Conservation (phyloP, 2,113 vertebrate species). For the Lampris incognitus region DNA sequence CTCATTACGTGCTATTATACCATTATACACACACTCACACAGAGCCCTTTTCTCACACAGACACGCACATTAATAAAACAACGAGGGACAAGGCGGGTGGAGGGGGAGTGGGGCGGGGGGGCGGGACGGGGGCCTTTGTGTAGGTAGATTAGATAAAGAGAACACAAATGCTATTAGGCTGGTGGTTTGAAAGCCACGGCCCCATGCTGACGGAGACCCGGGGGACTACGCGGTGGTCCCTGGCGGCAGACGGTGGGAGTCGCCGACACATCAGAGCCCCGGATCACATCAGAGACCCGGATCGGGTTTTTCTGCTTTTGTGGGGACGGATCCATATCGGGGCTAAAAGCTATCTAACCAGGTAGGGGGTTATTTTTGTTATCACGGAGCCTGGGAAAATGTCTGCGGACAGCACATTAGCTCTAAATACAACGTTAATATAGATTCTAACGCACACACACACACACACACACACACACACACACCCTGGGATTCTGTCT, state of each 20-base stretch:
- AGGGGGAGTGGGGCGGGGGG: constrained; percentile 42
- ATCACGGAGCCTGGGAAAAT: constrained; percentile 53
- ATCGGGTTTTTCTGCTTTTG: constrained; percentile 73
- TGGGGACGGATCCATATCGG: constrained; percentile 54
- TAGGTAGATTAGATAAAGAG: constrained; percentile 72
- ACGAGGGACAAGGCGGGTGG: constrained; percentile 20
- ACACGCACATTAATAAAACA: constrained; percentile 38
- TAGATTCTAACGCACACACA: background rate
- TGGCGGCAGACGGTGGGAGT: constrained; percentile 64
- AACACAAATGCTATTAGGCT: constrained; percentile 72
- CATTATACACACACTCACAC: constrained; percentile 57
- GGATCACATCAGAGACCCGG: constrained; percentile 72
- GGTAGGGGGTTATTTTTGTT: constrained; percentile 60
- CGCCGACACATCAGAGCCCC: constrained; percentile 67
- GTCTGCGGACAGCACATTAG: constrained; percentile 33
- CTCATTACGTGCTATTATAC: constrained; percentile 58
- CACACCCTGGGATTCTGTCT: background rate
- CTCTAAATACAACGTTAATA: constrained; percentile 12
- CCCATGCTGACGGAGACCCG: constrained; percentile 58
- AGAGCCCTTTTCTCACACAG: constrained; percentile 38
- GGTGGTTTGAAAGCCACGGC: constrained; percentile 73
- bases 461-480: too few species aligned
- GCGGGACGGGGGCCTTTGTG: constrained; percentile 55
- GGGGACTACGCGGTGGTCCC: constrained; percentile 69
- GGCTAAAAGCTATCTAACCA: constrained; percentile 74